Evolutionary conservation across 2,797 vertebrate genomes (phyloP).

Genomic region (Petrocephalus sullivani): DNA sequence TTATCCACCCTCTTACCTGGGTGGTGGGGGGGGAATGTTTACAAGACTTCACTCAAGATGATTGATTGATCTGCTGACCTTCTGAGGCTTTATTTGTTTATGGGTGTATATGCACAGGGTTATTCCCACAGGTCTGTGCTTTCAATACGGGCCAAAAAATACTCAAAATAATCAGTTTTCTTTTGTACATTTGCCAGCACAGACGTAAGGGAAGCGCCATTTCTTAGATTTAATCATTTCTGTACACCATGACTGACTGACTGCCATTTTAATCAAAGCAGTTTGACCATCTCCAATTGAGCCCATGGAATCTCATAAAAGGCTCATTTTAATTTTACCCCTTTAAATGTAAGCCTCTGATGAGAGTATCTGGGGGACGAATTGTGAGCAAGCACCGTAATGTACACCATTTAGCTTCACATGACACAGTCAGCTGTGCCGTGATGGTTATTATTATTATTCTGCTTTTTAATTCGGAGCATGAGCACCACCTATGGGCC

Average conservation of each 20-base stretch:
- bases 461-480: background rate
- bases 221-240: background rate
- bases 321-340: background rate
- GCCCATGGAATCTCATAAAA: constrained; percentile 1
- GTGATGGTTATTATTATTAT: constrained; percentile 2
- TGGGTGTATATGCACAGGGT: background rate
- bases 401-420: background rate
- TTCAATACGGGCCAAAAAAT: background rate
- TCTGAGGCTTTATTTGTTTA: background rate
- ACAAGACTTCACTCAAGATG: background rate
- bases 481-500: constrained; percentile 12
- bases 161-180: background rate
- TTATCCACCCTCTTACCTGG: background rate
- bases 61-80: background rate
- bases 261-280: background rate
- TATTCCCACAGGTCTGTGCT: background rate
- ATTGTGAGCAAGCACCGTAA: background rate
- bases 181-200: background rate
- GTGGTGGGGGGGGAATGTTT: background rate
- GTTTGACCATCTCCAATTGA: background rate
- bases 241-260: background rate
- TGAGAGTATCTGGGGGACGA: background rate
- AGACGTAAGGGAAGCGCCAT: background rate
- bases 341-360: background rate
- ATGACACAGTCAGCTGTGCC: constrained; percentile 10